Evolutionary conservation across 2,113 vertebrate genomes (phyloP).

Genomic region (Corythaixoides concolor): DNA sequence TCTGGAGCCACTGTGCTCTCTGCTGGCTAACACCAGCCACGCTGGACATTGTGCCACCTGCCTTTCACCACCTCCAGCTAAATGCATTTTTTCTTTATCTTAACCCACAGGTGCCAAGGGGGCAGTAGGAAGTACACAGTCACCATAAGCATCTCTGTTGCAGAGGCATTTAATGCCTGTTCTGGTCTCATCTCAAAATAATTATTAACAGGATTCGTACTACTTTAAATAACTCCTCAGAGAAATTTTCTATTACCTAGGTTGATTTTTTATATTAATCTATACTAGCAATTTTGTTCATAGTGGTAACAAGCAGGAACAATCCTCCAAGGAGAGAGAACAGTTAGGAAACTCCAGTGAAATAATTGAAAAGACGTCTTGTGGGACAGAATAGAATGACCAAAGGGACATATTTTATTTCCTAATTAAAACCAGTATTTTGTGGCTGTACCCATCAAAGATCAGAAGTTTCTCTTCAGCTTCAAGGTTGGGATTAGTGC

Average conservation of each 20-base stretch:
- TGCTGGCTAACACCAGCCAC: background rate
- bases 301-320: background rate
- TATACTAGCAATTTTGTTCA: background rate
- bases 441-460: background rate
- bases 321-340: background rate
- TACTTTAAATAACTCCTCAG: background rate
- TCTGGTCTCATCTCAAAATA: background rate
- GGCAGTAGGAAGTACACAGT: background rate
- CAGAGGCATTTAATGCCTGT: background rate
- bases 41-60: background rate
- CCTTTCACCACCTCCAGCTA: background rate
- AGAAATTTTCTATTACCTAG: background rate
- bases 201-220: background rate
- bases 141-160: no score
- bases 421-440: background rate
- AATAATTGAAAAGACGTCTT: background rate
- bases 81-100: background rate
- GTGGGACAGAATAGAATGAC: background rate
- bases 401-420: background rate
- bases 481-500: background rate
- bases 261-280: background rate
- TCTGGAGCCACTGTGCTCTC: background rate
- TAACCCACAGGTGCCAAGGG: fast-evolving
- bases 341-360: background rate
- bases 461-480: background rate